Base-by-base conservation (phyloP, 2,888 invertebrate species). In the Ophion ventricosus region DNA sequence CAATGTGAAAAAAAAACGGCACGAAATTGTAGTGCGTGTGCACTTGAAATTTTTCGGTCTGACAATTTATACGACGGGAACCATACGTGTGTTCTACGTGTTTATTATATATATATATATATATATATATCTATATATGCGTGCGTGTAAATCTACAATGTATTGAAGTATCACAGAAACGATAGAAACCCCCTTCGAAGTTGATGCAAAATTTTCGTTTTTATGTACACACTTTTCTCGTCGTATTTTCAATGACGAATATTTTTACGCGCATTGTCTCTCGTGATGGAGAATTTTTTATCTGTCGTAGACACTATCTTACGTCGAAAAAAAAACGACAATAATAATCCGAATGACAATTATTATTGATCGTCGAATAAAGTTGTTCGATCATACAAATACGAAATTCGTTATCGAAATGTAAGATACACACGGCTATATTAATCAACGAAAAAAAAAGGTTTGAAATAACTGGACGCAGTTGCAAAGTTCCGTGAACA, bases 101-200 rank as follows among this genome's bases (percentile, higher is more conserved):
- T 49, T 14, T 8, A 25, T 23, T 67, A 69, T 54, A 29, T 56
- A 70, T 59, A 17, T 69, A 54, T 56, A 54, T 54, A 56, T 54
- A 29, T 59, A 72, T 72, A 59, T 35, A 72, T 69, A 14, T 61
- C 23, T 61, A 23, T 43, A 43, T 43, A 66, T 66, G n/a, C 10
- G 25, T 26, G n/a, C 25, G 29, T 29, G 35, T 54, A 54, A 14
- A 26, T 69, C 3, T 67, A 74, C 56, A 77, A 73, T 82, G 67
- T 81, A 83, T 84, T 69, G 14, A 76, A 82, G 82, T 84, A 84
- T 84, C 84, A 84, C 84, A 84, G 84, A 84, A 84, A 84, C 82
- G 82, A 84, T 74, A 84, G 82, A 84, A 84, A 84, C 75, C 63
- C 73, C 14, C 17, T 75, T 70, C 75, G 78, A 75, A 61, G 75